Base-by-base conservation (phyloP, 30 jellyfish, hydroid and myxozoan genomes). In the Aurelia aurita region DNA sequence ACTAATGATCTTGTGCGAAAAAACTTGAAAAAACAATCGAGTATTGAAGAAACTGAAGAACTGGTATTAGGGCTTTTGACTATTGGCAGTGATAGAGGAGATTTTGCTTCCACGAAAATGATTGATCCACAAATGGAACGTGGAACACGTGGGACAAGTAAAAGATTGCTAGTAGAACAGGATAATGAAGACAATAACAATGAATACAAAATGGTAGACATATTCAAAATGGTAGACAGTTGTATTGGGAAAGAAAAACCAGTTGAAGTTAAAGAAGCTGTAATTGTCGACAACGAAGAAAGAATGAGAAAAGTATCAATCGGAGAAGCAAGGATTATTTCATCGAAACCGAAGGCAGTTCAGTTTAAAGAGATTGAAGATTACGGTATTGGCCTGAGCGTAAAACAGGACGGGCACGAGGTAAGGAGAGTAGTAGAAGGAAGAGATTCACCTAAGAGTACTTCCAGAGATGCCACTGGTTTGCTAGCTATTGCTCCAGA, bases 311-410 rank as follows among this genome's bases (percentile, higher is more conserved):
- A 53, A 8, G 32, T 77, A 16, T 77, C 78, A 6, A 15, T 77
- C 2, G 88, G 80, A 35, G 88, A 77, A 22, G 69, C 80, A 20
- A 77, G 88, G 35, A 77, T 77, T 5, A 77, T 77, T 0, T 58
- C 88, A 15, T 79, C 88, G 32, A 77, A 60, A 22, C 70, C 47
- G 19, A 58, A 39, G 34, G 67, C 51, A 39, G 78, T 59, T 32
- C 79, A 77, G 43, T 60, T 77, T 26, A 21, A 18, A 31, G 21
- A n/a, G 9, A 14, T 21, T 15, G 80, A n/a, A 14, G 28, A 47
- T 29, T 19, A 63, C 22, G 16, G 32, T 2, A 23, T 21, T 3
- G 69, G 72, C 11, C 39, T 20, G 0, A 44, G 6, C 18, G 20
- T 20, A 27, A 75, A n/a, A 43, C 21, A 11, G 2, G 28, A 20